Evolutionary conservation across 2,888 invertebrate genomes (phyloP).

Genomic region (Agapostemon virescens): DNA sequence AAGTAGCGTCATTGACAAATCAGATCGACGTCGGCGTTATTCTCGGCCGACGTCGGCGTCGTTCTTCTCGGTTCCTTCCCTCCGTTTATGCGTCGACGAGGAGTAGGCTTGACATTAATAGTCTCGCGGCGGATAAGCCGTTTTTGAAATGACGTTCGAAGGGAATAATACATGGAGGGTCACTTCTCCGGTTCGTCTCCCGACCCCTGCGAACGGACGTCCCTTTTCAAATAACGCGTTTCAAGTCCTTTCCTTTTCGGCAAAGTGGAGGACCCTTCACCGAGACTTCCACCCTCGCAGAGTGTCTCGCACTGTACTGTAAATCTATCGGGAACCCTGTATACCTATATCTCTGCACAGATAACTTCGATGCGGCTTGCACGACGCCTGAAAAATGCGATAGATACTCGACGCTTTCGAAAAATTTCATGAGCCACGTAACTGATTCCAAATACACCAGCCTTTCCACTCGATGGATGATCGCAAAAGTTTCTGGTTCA

Average conservation of each 20-base stretch:
- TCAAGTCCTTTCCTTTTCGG: conserved; percentile 70
- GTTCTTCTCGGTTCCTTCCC: conserved; percentile 53
- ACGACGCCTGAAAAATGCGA: conserved; percentile 21
- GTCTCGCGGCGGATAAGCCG: conserved; percentile 69
- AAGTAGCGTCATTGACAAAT: conserved; percentile 57
- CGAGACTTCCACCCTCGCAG: conserved; percentile 63
- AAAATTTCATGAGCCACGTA: not conserved
- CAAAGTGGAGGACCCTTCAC: conserved; percentile 67
- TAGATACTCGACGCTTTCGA: not conserved
- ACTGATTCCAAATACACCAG: not conserved
- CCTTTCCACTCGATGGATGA: not conserved
- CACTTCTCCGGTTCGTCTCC: conserved; percentile 60
- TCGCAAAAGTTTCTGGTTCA: not conserved
- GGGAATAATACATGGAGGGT: conserved; percentile 72
- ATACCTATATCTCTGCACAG: conserved; percentile 1
- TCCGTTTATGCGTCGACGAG: conserved; percentile 65
- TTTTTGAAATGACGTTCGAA: conserved; percentile 70
- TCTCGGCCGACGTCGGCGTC: conserved; percentile 36
- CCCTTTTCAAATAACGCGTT: conserved; percentile 67
- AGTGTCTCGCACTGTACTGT: conserved; percentile 51
- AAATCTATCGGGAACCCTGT: conserved; percentile 29
- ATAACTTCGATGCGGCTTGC: conserved; percentile 16
- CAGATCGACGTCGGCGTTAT: conserved; percentile 47
- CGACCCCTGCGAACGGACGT: conserved; percentile 57
- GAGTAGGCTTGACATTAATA: conserved; percentile 68